Evolutionary conservation across 2,888 invertebrate species (phyloP), one percentile per base, ranked within the genome.

Genomic region (Andrena marginata): DNA sequence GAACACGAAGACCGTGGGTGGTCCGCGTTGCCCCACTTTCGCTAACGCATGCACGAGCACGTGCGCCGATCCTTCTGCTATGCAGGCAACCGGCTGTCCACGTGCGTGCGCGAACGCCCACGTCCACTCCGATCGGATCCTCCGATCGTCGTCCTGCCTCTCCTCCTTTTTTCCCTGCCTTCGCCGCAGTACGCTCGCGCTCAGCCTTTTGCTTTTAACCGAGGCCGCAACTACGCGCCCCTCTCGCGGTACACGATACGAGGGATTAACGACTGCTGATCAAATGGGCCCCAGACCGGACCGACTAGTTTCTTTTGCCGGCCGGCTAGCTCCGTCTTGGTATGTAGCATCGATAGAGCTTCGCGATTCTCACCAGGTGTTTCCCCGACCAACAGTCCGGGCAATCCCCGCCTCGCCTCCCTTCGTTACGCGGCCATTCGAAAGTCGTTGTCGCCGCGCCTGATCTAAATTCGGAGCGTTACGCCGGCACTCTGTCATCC

Each of bases 21-120:
- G 89, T 89, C 88, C 72, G 60, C 29, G 78, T 77, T 89, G 89
- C 82, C 88, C 89, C 89, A 88, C 89, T 89, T 89, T 89, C 88
- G 88, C 88, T 89, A 83, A 89, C 89, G 88, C 88, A 88, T 89
- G 89, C 89, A 89, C 80, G 86, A 89, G 86, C 89, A 89, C 88
- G 89, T 89, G 88, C 89, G 84, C 70, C 77, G 73, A 60, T 81
- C 63, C 71, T 77, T 67, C 77, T 72, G 51, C 72, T 62, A 75
- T 85, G 78, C 75, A 70, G 67, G 42, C 42, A 78, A 84, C 78
- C 71, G 74, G 75, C 76, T 74, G 68, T 73, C 75, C 75, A 80
- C 76, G 80, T 79, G 82, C 73, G 81, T 68, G 49, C 80, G 59
- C 13, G 63, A 42, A 64, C 73, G 60, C 54, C 54, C 62, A 60